Conservation (phyloP, 2,113 vertebrate species). For the Lagopus muta region DNA sequence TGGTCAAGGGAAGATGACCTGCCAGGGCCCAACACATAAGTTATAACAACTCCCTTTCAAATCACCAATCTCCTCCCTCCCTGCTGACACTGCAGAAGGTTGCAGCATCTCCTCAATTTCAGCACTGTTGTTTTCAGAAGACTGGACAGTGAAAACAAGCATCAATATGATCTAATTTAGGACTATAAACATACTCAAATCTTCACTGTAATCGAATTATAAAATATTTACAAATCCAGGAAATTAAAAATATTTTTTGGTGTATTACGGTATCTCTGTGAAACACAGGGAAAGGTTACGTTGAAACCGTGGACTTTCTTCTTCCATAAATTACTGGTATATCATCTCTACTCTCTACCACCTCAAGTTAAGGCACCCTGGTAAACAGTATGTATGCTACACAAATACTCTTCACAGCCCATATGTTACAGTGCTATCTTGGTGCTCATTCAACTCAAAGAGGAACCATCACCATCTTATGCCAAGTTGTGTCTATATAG, state of each 20-base stretch:
- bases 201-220: neutral
- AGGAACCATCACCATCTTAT: neutral
- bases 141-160: neutral
- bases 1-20: neutral
- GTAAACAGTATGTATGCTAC: neutral
- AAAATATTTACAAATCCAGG: neutral
- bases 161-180: neutral
- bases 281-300: neutral
- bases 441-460: neutral
- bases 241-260: neutral
- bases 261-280: neutral
- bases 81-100: neutral
- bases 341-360: neutral
- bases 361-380: neutral
- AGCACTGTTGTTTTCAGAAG: neutral
- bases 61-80: neutral
- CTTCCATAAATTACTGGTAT: neutral
- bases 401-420: neutral
- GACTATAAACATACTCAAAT: neutral
- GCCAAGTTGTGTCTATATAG: neutral
- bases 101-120: neutral
- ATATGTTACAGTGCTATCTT: neutral
- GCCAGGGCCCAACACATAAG: neutral
- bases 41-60: neutral
- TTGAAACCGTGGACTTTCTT: neutral